These are phyloP conservation scores for Gasterosteus nipponicus DNA, from an alignment of 2,113 vertebrate species.

Conservation along the genomic window DNA sequence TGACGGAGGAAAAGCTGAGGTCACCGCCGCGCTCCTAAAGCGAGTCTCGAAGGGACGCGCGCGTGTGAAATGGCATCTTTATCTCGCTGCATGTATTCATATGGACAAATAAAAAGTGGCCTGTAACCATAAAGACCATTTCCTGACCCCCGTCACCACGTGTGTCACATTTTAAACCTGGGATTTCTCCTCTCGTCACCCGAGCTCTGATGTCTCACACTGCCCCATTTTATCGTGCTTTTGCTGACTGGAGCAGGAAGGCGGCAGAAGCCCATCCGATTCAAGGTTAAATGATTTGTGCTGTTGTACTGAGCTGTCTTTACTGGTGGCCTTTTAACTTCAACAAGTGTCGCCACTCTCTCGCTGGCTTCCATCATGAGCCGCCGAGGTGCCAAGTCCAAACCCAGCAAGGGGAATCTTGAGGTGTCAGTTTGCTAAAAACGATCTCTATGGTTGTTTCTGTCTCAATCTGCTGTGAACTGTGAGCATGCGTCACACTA, in stretches of 20 bases:
- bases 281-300: constrained; percentile 69
- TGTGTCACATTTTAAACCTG: constrained; percentile 13
- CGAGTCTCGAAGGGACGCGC: background rate
- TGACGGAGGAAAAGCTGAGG: constrained; percentile 11
- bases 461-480: background rate
- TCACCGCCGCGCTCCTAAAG: constrained; percentile 21
- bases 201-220: constrained; percentile 27
- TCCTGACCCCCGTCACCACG: constrained; percentile 15
- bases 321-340: constrained; percentile 62
- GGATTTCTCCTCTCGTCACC: constrained; percentile 23
- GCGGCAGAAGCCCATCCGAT: constrained; percentile 47
- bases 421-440: constrained; percentile 3
- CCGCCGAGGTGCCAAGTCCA: constrained; percentile 13
- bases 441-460: constrained; percentile 11
- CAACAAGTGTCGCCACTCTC: constrained; percentile 51
- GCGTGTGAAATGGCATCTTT: constrained; percentile 25
- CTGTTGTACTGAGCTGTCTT: constrained; percentile 45
- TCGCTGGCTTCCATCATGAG: constrained; percentile 17
- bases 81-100: constrained; percentile 17
- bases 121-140: constrained; percentile 16
- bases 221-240: constrained; percentile 53
- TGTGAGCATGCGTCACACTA: background rate
- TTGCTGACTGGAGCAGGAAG: constrained; percentile 49
- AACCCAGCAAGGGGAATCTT: constrained; percentile 3
- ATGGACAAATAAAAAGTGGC: background rate